These are phyloP conservation scores for Graphium colonna DNA, from an alignment of 2,888 invertebrate species.

Conservation along the genomic window DNA sequence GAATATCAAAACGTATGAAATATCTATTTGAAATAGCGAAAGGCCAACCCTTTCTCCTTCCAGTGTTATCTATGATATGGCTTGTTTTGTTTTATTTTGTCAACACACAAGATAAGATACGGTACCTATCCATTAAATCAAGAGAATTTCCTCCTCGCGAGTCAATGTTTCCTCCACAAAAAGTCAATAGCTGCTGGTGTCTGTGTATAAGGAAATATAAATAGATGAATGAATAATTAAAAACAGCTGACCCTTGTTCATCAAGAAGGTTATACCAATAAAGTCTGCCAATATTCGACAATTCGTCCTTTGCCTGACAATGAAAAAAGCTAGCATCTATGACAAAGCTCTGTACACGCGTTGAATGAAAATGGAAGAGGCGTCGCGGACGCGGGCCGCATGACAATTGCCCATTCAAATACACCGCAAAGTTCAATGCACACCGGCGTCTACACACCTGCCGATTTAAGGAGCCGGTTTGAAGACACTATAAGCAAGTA, in stretches of 20 bases:
- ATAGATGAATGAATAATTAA: background rate
- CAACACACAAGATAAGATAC: too few relatives aligned
- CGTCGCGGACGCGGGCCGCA: conserved; percentile 43
- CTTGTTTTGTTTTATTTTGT: too few relatives aligned
- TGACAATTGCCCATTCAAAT: conserved; percentile 60
- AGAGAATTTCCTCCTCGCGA: too few relatives aligned
- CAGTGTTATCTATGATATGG: too few relatives aligned
- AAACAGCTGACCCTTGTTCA: background rate
- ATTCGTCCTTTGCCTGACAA: conserved; percentile 13
- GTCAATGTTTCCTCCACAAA: too few relatives aligned
- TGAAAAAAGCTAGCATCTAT: conserved; percentile 15
- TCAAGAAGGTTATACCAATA: background rate
- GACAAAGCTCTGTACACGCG: conserved; percentile 34
- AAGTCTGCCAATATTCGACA: background rate
- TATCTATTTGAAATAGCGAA: too few relatives aligned
- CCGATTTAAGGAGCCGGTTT: conserved; percentile 48
- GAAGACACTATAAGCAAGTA: conserved; percentile 37
- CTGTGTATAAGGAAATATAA: too few relatives aligned
- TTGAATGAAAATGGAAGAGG: conserved; percentile 52
- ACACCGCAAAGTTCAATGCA: conserved; percentile 72
- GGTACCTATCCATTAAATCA: too few relatives aligned
- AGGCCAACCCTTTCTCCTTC: too few relatives aligned
- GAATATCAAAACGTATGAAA: too few relatives aligned
- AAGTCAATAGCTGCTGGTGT: too few relatives aligned
- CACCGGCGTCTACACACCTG: conserved; percentile 54